Conservation (phyloP, 2,888 invertebrate genomes). For the Catonia carolina region DNA sequence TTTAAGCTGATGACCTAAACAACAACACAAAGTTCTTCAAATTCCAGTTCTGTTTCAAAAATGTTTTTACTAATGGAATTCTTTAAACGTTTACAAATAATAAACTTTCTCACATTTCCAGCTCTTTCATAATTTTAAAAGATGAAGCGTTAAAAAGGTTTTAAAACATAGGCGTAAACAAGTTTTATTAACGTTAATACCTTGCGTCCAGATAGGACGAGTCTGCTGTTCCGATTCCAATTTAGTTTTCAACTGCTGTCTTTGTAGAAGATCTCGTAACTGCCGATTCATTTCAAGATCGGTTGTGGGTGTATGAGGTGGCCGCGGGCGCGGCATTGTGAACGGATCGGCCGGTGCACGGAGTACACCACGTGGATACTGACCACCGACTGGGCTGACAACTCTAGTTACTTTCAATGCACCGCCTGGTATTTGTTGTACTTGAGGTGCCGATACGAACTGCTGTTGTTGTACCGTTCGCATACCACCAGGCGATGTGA, state of each 20-base stretch:
- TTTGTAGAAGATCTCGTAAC: slow-evolving; percentile 69
- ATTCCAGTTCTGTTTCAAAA: too few species aligned
- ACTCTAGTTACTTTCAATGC: background rate
- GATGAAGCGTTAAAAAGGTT: too few species aligned
- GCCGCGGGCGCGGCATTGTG: slow-evolving; percentile 34
- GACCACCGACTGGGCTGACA: slow-evolving; percentile 9
- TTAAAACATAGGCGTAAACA: too few species aligned
- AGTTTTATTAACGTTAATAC: too few species aligned
- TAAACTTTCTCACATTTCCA: too few species aligned
- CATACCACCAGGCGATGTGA: slow-evolving; percentile 14
- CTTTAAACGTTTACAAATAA: too few species aligned
- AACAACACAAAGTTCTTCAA: too few species aligned
- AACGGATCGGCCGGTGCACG: slow-evolving; percentile 21
- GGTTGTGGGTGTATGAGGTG: slow-evolving; percentile 38
- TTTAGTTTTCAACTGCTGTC: slow-evolving; percentile 55
- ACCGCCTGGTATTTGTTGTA: background rate
- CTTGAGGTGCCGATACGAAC: background rate
- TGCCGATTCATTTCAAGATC: slow-evolving; percentile 59
- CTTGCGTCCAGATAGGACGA: slow-evolving; percentile 1
- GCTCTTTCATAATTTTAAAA: too few species aligned
- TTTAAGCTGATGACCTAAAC: too few species aligned
- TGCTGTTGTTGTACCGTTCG: slow-evolving; percentile 13
- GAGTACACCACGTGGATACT: slow-evolving; percentile 29
- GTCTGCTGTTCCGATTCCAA: slow-evolving; percentile 14
- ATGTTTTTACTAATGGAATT: too few species aligned